Evolutionary conservation across 2,888 invertebrate species (phyloP).

Genomic region (Prosapia bicincta): DNA sequence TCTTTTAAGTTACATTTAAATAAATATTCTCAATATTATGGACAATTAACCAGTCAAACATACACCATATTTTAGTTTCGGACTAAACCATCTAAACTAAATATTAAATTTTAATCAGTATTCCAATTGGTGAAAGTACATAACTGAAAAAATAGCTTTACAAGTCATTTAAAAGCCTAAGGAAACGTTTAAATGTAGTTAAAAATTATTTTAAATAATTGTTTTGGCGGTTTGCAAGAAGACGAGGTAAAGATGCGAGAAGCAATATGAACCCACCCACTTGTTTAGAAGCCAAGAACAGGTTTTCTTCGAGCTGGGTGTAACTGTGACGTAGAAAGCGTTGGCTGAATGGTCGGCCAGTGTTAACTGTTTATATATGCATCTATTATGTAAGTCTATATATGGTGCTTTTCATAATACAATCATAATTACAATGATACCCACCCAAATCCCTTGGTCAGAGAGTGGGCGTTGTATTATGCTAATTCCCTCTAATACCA

Average conservation of each 20-base stretch:
- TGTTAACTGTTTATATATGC: slow-evolving; percentile 13
- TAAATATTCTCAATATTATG: no score
- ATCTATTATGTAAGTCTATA: slow-evolving; percentile 16
- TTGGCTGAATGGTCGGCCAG: slow-evolving; percentile 2
- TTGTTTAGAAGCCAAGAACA: background rate
- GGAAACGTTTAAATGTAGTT: no score
- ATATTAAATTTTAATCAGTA: no score
- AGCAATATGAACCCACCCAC: background rate
- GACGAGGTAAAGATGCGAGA: background rate
- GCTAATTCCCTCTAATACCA: background rate
- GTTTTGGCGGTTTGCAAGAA: no score
- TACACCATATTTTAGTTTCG: no score
- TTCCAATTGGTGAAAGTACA: no score
- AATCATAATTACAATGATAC: slow-evolving; percentile 3
- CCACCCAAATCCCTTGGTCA: background rate
- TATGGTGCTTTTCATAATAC: slow-evolving; percentile 13
- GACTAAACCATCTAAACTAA: no score
- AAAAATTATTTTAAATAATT: no score
- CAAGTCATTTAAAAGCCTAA: no score
- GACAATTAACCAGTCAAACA: no score
- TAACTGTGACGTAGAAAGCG: slow-evolving; percentile 14
- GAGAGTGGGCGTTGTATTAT: background rate
- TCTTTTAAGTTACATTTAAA: no score
- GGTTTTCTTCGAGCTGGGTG: background rate
- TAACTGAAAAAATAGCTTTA: no score